A percentile compares a stretch with the other conserved stretches of the same genome.
Evolutionary conservation across 2,113 vertebrate species (phyloP).

Genomic region (Martes martes): DNA sequence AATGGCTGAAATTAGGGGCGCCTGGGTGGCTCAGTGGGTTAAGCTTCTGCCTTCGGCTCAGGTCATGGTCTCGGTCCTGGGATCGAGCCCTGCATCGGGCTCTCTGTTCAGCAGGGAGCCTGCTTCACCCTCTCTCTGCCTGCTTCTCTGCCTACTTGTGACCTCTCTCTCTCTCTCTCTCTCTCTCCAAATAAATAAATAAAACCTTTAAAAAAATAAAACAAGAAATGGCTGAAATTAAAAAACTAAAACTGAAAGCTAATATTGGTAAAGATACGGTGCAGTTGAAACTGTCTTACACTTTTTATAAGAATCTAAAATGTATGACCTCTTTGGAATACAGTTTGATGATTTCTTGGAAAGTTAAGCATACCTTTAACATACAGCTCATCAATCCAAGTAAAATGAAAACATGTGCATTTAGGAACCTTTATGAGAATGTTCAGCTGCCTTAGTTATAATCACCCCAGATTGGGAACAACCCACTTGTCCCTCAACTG

Average conservation of each 20-base stretch:
- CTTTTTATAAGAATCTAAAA: not conserved
- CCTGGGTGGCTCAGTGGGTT: too few species aligned
- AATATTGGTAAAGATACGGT: not conserved
- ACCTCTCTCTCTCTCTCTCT: too few species aligned
- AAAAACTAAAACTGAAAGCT: not conserved
- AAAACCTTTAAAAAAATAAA: too few species aligned
- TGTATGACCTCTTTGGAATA: not conserved
- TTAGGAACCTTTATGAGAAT: not conserved
- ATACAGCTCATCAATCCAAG: not conserved
- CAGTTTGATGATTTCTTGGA: not conserved
- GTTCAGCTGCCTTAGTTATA: not conserved
- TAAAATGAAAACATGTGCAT: not conserved
- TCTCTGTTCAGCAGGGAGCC: too few species aligned
- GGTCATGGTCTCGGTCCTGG: too few species aligned
- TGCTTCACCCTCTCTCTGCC: too few species aligned
- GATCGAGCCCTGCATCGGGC: too few species aligned
- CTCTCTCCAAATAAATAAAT: too few species aligned
- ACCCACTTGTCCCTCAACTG: not conserved
- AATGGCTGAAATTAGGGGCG: not conserved
- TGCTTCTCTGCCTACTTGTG: too few species aligned
- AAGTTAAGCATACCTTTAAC: not conserved
- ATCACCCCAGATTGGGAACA: not conserved
- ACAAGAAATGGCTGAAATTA: not conserved
- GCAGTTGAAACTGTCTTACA: not conserved
- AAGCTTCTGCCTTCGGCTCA: too few species aligned